A percentile compares a stretch with the other conserved stretches of the same genome.
Evolutionary conservation across 1,140 invertebrate genomes (phyloP).

Genomic region (Achroia grisella): DNA sequence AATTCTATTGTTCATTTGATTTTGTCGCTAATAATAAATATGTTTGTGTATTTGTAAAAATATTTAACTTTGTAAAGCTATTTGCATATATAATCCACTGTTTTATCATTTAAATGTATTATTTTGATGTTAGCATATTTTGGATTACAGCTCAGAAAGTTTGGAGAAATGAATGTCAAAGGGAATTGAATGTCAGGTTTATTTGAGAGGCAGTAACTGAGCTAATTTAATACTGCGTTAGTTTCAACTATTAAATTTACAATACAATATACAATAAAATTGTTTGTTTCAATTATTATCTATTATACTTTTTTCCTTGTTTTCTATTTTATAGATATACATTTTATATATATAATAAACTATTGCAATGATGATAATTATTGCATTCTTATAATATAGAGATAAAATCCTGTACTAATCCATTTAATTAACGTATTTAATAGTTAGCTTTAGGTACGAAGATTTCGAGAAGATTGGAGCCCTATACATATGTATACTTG

Average conservation of each 20-base stretch:
- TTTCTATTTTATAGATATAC: too few relatives aligned
- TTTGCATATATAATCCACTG: slow-evolving; percentile 51
- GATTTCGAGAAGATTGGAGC: too few relatives aligned
- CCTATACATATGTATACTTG: too few relatives aligned
- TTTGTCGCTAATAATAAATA: slow-evolving; percentile 3
- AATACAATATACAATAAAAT: slow-evolving; percentile 43
- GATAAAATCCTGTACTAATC: too few relatives aligned
- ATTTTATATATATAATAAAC: too few relatives aligned
- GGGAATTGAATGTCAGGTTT: slow-evolving; percentile 27
- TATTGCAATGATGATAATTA: too few relatives aligned
- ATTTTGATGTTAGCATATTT: slow-evolving; percentile 53
- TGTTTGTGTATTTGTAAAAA: neutral
- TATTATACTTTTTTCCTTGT: too few relatives aligned
- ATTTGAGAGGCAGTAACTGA: slow-evolving; percentile 35
- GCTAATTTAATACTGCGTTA: slow-evolving; percentile 57
- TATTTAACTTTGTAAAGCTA: slow-evolving; percentile 29
- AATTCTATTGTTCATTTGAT: slow-evolving; percentile 12
- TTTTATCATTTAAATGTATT: slow-evolving; percentile 37
- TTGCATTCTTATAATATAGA: too few relatives aligned
- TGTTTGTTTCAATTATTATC: slow-evolving; percentile 11
- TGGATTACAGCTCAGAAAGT: slow-evolving; percentile 41
- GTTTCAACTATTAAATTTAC: slow-evolving; percentile 55
- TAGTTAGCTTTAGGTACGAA: too few relatives aligned
- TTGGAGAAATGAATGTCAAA: slow-evolving; percentile 29
- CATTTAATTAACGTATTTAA: too few relatives aligned